These are phyloP conservation scores for Siniperca chuatsi DNA, from an alignment of 2,113 vertebrate species.

Conservation along the genomic window DNA sequence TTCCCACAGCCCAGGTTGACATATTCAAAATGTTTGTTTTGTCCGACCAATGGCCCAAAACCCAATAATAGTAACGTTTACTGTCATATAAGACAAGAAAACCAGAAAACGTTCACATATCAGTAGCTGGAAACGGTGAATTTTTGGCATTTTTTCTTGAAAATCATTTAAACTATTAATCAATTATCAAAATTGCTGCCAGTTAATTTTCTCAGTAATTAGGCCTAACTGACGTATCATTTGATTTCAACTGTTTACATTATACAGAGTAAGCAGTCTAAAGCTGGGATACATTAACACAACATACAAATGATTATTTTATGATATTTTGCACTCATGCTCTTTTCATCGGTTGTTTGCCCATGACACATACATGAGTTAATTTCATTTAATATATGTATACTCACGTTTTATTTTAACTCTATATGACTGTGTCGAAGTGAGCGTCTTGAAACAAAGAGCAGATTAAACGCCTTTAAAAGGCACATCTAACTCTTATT, in stretches of 20 bases:
- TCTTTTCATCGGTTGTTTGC: background rate
- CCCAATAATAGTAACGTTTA: too few species aligned
- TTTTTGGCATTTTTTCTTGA: too few species aligned
- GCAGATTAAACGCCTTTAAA: background rate
- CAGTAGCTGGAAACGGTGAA: background rate
- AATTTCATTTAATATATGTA: background rate
- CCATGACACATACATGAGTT: background rate
- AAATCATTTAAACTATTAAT: too few species aligned
- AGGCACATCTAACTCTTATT: rapidly evolving
- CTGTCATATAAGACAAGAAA: background rate
- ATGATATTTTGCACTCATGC: background rate
- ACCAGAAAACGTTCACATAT: background rate
- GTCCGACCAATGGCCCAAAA: background rate
- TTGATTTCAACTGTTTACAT: background rate
- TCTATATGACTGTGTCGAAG: background rate
- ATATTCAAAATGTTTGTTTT: background rate
- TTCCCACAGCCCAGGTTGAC: background rate
- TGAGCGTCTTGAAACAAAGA: background rate
- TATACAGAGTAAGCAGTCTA: too few species aligned
- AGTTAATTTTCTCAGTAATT: background rate
- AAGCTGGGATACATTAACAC: background rate
- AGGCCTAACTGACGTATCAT: background rate
- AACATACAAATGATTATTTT: background rate
- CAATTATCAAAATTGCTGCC: background rate
- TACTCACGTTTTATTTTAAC: conserved; percentile 13